Base-by-base conservation (phyloP, 2,888 invertebrate genomes). In the Dryobotodes eremita region DNA sequence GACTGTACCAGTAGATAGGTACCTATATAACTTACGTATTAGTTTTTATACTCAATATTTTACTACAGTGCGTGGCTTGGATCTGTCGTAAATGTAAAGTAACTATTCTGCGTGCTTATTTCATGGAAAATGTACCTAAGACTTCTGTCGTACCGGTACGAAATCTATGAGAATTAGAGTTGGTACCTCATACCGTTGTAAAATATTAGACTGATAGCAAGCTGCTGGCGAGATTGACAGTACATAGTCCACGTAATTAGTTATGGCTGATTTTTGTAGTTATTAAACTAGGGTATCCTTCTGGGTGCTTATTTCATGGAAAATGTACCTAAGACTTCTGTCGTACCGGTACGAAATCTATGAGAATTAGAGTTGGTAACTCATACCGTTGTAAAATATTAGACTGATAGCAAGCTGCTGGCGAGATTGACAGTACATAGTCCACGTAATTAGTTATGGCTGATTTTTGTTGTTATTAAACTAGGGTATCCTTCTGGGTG, bases 31-130 rank as follows among this genome's bases (percentile, higher is more conserved):
- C 20, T 57, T 46, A 26, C 31, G 15, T 13, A 26, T n/a, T 42
- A 46, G n/a, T 57, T 1, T 55, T 46, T 57, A 36, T 57, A 20
- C 1, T 42, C 26, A 23, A 65, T 36, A 48, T 50, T 77, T 65
- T 50, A 77, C 59, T 57, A 31, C 78, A 50, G 23, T 50, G 57
- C 57, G 31, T 64, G 77, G 77, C 26, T 53, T 77, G 26, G 11
- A 55, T 77, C 31, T 26, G n/a, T 77, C 55, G 55, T 77, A 55
- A 77, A 77, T 48, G 8, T 23, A 11, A 17, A 36, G 15, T 76
- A 66, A 42, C n/a, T 20, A 46, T 36, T 20, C n/a, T 23, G 15
- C 17, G 36, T 23, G 48, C 20, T 20, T 11, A 17, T 76, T 55
- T 48, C 11, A 23, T 77, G 55, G 20, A 23, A 20, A 53, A 48